These are phyloP conservation scores for Philopotamus ludificatus DNA, from an alignment of 1,140 invertebrate species.

Conservation along the genomic window DNA sequence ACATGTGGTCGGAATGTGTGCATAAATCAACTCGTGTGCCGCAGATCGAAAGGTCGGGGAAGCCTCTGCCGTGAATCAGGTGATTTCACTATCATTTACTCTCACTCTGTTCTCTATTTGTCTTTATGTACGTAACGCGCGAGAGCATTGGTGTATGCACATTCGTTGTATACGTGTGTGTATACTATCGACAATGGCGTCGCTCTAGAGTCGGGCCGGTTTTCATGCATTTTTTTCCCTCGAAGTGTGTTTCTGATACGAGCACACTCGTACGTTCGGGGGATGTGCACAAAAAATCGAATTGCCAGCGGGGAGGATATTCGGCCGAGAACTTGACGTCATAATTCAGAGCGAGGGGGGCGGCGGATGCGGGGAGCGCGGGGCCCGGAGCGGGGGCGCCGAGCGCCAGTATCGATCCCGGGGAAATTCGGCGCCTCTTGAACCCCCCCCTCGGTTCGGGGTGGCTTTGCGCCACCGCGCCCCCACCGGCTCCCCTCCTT, in stretches of 20 bases:
- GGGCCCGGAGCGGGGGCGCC: no score
- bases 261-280: conserved; percentile 2
- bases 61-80: conserved; percentile 33
- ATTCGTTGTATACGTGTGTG: background rate
- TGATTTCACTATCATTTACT: conserved; percentile 38
- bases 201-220: background rate
- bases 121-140: conserved; percentile 28
- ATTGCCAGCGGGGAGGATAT: background rate
- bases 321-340: conserved; percentile 40
- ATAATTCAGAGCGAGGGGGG: conserved; percentile 33
- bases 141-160: background rate
- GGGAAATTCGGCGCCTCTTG: conserved; percentile 30
- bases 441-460: no score
- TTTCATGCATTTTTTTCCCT: background rate
- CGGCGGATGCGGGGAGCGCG: conserved; percentile 9
- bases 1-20: no score
- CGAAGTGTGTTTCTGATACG: no score
- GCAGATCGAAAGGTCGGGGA: conserved; percentile 31
- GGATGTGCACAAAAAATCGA: background rate
- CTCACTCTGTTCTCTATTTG: no score
- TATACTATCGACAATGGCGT: background rate
- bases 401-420: conserved; percentile 37
- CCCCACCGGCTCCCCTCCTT: conserved; percentile 10
- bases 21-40: no score
- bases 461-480: background rate